These are phyloP conservation scores for Noctilio leporinus DNA, from an alignment of 2,113 vertebrate species.

Conservation along the genomic window DNA sequence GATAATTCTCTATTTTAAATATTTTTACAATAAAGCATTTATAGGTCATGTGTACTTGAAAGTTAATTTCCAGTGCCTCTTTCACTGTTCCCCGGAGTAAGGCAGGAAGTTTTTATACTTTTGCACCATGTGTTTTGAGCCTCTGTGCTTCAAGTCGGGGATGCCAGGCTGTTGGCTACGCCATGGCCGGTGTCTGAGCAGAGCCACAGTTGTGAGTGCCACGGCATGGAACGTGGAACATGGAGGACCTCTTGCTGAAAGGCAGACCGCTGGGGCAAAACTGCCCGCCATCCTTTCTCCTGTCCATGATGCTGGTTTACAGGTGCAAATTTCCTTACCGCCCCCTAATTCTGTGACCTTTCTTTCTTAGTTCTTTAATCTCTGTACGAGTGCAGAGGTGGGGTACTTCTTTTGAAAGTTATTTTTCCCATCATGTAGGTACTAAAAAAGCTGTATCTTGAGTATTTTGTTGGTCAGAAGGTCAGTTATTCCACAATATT, in stretches of 20 bases:
- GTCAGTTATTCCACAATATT: neutral
- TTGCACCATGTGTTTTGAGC: neutral
- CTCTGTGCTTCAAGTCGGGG: neutral
- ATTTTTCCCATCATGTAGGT: neutral
- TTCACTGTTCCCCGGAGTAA: neutral
- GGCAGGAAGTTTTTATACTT: neutral
- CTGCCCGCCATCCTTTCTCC: rapidly evolving
- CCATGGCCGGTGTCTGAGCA: rapidly evolving
- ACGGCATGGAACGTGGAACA: too few relatives aligned
- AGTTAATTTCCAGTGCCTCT: neutral
- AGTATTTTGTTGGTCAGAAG: neutral
- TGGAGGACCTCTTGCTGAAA: too few relatives aligned
- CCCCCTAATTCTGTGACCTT: neutral
- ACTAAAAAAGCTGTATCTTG: neutral
- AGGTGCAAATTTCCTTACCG: neutral
- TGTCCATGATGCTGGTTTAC: neutral
- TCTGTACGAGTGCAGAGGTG: too few relatives aligned
- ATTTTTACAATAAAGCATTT: neutral
- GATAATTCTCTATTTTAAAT: neutral
- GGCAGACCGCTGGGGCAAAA: rapidly evolving
- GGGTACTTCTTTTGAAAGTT: neutral
- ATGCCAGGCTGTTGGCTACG: rapidly evolving
- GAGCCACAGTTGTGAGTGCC: neutral
- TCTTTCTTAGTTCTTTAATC: neutral
- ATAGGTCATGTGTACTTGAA: neutral